Evolutionary conservation across 1,140 invertebrate species (phyloP).

Genomic region (Drosophila nannoptera): DNA sequence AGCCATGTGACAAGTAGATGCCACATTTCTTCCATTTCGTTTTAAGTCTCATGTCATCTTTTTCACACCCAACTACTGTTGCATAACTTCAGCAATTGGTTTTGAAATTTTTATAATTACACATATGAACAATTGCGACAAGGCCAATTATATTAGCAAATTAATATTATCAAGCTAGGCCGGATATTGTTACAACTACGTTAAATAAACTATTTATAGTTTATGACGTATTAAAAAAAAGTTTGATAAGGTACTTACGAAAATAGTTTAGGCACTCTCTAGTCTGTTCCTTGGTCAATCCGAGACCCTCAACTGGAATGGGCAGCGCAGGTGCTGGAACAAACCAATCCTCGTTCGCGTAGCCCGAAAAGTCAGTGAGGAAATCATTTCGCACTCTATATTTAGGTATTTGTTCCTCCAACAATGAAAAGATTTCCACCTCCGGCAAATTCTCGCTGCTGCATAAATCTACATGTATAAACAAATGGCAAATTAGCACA

Average conservation of each 20-base stretch:
- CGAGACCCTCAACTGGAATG: constrained; percentile 87
- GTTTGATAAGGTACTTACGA: constrained; percentile 85
- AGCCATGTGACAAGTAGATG: constrained; percentile 16
- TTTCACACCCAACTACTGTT: constrained; percentile 9
- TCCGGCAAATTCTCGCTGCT: constrained; percentile 91
- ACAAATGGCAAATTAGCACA: constrained; percentile 29
- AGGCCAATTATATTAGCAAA: constrained; percentile 6
- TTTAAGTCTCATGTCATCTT: constrained; percentile 2
- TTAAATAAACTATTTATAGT: constrained; percentile 2
- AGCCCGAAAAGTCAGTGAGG: constrained; percentile 95
- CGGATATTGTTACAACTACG: not conserved
- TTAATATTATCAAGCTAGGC: constrained; percentile 1
- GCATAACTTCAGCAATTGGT: constrained; percentile 19
- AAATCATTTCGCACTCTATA: constrained; percentile 96
- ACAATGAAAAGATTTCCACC: constrained; percentile 95
- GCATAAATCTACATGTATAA: constrained; percentile 86
- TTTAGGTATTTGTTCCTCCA: constrained; percentile 96
- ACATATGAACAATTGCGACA: constrained; percentile 1
- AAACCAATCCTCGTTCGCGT: constrained; percentile 96
- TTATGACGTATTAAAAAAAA: not conserved
- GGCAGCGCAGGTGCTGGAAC: constrained; percentile 91
- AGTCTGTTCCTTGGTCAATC: constrained; percentile 95
- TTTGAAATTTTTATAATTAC: not conserved
- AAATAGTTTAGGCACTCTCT: constrained; percentile 96
- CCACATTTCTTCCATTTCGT: constrained; percentile 17